Evolutionary conservation across 2,113 vertebrate genomes (phyloP), one percentile per base, ranked within the genome.

Genomic region (Cricetomys ansorgei): DNA sequence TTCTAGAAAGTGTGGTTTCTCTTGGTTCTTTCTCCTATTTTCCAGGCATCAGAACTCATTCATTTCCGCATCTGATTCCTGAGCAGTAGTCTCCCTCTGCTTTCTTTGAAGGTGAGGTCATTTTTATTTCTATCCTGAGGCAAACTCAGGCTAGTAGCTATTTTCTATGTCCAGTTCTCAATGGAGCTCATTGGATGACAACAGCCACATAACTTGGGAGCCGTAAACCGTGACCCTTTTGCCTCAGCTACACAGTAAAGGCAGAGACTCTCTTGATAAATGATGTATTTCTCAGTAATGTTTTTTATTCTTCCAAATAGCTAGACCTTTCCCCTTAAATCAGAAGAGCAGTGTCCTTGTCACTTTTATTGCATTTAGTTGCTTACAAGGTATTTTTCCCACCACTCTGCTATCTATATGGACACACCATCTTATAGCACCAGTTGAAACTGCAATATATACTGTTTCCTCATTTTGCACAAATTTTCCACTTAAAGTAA

Each of bases 401-500:
- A 62, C 31, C 27, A 7, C 62, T 85, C 64, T 84, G 53, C 5
- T n/a, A 19, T 83, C 43, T 95, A 80, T 80, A 11, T 43, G 75
- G 19, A 43, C 8, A 9, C 34, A 31, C 53, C 67, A 88, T 23
- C 27, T 72, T 11, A 45, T 6, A 37, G 21, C 25, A 45, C 37
- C 73, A 55, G 45, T n/a, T 88, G 48, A 92, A 48, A 73, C 34
- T 9, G 15, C 53, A 53, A 69, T 81, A n/a, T 11, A 37, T 70
- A 19, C 48, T 55, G 89, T 83, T 59, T 69, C 79, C 70, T 55
- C 11, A 0, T 43, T 95, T 87, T 84, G 40, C 59, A 77, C 16
- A 91, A 15, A 86, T 87, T 94, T 93, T 48, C 76, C 70, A 64
- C 93, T 80, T 92, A 69, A 87, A 83, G 25, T 37, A 3, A 64